Conservation (phyloP, 2,113 vertebrate genomes). For the Mesoclemmys tuberculata region DNA sequence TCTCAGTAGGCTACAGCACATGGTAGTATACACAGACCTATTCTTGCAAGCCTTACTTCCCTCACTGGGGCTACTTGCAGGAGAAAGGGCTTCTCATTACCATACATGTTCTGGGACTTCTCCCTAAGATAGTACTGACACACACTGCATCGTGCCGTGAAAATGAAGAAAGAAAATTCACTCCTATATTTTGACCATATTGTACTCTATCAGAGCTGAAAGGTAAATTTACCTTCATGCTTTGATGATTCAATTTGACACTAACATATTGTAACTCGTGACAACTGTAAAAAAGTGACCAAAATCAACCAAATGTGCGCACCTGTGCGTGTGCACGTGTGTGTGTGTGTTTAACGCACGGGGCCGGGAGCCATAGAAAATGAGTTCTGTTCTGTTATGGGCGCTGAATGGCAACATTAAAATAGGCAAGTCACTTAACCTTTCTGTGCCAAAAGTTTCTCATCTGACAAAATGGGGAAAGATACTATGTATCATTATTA, state of each 20-base stretch:
- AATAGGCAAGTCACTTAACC: not conserved
- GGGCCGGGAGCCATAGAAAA: not conserved
- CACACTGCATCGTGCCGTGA: not conserved
- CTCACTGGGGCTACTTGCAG: not conserved
- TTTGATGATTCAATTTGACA: not conserved
- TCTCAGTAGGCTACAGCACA: not conserved
- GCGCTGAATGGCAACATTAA: not conserved
- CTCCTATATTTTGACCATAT: constrained; percentile 29
- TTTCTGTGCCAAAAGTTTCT: not conserved
- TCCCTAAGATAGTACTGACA: not conserved
- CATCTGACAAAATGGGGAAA: not conserved
- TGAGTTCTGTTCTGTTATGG: not conserved
- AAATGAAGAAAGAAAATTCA: constrained; percentile 49
- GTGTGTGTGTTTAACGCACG: not conserved
- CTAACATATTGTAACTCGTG: not conserved
- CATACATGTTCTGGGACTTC: not conserved
- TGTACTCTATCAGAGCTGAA: constrained; percentile 16
- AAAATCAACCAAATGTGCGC: not conserved
- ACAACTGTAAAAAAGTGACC: constrained; percentile 15
- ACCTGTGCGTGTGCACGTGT: not conserved
- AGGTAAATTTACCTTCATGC: constrained; percentile 29
- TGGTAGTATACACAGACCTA: not conserved
- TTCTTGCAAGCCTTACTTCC: not conserved
- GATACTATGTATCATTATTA: not conserved
- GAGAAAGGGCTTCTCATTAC: constrained; percentile 19